A percentile compares a stretch with the other conserved stretches of the same genome.
These are phyloP conservation scores for Albula glossodonta DNA, from an alignment of 2,113 vertebrate species.

Conservation along the genomic window DNA sequence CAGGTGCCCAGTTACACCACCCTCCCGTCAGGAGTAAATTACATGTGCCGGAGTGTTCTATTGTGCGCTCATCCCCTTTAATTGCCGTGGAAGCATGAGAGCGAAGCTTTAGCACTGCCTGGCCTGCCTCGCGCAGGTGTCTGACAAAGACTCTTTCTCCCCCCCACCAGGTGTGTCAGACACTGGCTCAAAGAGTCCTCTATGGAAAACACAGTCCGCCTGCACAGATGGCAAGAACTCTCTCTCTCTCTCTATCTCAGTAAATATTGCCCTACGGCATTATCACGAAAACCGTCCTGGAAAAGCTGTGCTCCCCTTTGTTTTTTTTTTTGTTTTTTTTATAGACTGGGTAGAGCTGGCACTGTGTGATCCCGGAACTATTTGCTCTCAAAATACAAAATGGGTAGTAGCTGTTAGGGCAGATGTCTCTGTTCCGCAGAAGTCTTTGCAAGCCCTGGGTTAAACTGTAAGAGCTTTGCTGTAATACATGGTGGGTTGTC, in stretches of 20 bases:
- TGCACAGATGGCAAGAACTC: slow-evolving; percentile 9
- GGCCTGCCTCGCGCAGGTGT: slow-evolving; percentile 28
- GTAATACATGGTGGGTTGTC: background rate
- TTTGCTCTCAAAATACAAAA: background rate
- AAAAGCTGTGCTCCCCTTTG: background rate
- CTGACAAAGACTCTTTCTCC: slow-evolving; percentile 37
- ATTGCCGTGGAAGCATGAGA: slow-evolving; percentile 12
- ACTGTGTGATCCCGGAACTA: background rate
- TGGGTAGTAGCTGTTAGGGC: too few relatives aligned
- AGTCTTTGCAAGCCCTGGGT: background rate
- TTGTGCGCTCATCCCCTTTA: background rate
- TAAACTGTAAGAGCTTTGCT: background rate
- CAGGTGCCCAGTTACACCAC: slow-evolving; percentile 3
- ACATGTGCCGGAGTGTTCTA: background rate
- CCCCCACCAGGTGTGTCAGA: slow-evolving; percentile 37
- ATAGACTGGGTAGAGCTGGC: background rate
- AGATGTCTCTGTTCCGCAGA: too few relatives aligned
- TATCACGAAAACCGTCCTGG: background rate
- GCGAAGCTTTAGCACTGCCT: background rate
- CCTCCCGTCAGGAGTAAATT: background rate
- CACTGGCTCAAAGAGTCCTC: background rate
- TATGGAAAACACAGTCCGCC: slow-evolving; percentile 15
- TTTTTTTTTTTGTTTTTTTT: background rate
- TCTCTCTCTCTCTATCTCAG: background rate
- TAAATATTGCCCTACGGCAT: background rate